Conservation (phyloP, 2,888 invertebrate genomes). For the Hydrotaea cyrtoneurina region DNA sequence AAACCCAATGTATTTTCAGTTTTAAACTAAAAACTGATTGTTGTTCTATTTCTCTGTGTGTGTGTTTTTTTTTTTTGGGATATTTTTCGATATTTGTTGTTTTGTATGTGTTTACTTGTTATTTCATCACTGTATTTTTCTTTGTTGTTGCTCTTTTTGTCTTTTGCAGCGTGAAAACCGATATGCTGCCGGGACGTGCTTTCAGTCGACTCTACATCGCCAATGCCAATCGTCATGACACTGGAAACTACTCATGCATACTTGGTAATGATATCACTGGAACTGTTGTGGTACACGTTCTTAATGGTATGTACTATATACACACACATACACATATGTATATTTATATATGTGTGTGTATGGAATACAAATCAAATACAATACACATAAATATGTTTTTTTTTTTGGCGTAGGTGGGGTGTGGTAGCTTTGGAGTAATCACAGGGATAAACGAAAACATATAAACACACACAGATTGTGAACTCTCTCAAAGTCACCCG, state of each 20-base stretch:
- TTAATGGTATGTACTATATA: constrained; percentile 84
- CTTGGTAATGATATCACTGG: constrained; percentile 87
- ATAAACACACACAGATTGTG: neutral
- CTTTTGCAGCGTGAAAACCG: constrained; percentile 87
- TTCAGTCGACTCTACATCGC: constrained; percentile 90
- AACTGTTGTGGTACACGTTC: constrained; percentile 88
- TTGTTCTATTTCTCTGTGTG: too few species aligned
- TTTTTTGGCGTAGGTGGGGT: neutral
- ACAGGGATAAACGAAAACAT: neutral
- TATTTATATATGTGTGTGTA: neutral
- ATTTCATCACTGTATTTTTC: constrained; percentile 42
- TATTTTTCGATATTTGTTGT: neutral
- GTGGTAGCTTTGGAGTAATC: neutral
- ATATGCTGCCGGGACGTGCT: constrained; percentile 87
- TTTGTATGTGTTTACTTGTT: neutral
- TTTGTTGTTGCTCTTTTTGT: neutral
- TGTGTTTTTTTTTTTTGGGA: constrained; percentile 11
- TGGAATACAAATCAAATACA: neutral
- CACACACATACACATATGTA: neutral
- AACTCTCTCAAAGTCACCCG: neutral
- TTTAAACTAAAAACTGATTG: neutral
- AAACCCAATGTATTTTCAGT: neutral
- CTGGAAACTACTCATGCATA: constrained; percentile 90
- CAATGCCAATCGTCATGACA: constrained; percentile 89
- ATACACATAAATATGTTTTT: neutral